These are phyloP conservation scores for Platycercus adscitus DNA, from an alignment of 2,113 vertebrate species.

Conservation along the genomic window DNA sequence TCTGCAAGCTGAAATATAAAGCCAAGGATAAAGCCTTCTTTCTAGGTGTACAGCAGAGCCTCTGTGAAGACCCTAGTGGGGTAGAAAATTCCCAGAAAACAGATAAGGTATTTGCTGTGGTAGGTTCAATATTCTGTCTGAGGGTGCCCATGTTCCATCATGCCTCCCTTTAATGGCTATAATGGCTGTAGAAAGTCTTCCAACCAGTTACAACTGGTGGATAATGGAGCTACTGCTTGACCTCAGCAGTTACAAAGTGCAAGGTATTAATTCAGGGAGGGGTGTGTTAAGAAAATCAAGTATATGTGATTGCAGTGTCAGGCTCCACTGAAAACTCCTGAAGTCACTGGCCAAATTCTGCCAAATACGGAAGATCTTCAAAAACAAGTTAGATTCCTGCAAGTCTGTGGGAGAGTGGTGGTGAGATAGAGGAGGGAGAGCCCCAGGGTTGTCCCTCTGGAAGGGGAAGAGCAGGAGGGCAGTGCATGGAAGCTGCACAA, in stretches of 20 bases:
- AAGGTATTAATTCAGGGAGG: background rate
- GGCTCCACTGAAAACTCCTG: background rate
- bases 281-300: background rate
- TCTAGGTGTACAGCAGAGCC: background rate
- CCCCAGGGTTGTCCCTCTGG: background rate
- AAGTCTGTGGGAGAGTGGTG: accelerated
- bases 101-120: background rate
- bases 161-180: background rate
- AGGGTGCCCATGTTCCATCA: background rate
- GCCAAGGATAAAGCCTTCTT: background rate
- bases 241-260: background rate
- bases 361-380: background rate
- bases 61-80: background rate
- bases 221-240: background rate
- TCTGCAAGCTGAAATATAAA: background rate
- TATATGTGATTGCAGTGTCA: background rate
- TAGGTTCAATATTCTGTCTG: background rate
- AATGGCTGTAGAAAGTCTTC: background rate
- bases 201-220: background rate
- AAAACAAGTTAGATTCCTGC: background rate
- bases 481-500: background rate
- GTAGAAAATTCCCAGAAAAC: background rate
- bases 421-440: background rate
- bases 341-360: background rate
- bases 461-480: background rate